Evolutionary conservation across 2,113 vertebrate species (phyloP).

Genomic region (Peromyscus polionotus): DNA sequence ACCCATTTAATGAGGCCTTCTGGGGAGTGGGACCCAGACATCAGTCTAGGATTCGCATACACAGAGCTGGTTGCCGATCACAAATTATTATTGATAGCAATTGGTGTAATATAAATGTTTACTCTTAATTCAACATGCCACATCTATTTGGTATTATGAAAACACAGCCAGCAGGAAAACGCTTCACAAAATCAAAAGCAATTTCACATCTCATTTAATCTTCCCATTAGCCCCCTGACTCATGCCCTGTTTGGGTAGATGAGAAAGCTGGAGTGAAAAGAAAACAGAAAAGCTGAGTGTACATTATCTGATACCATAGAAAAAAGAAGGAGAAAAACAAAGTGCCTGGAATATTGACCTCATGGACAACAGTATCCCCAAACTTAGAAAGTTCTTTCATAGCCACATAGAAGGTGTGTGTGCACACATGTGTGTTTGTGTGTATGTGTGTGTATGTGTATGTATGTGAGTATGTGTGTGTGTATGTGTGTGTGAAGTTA

Average conservation of each 20-base stretch:
- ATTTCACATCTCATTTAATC: slow-evolving; percentile 69
- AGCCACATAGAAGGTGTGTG: background rate
- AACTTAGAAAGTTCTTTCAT: background rate
- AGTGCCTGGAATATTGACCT: background rate
- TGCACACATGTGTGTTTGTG: too few species aligned
- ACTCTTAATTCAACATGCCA: slow-evolving; percentile 29
- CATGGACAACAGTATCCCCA: background rate
- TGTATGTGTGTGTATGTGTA: background rate
- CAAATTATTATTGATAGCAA: slow-evolving; percentile 10
- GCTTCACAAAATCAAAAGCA: slow-evolving; percentile 63
- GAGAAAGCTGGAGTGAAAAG: slow-evolving; percentile 1
- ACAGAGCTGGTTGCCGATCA: background rate
- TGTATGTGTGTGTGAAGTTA: background rate
- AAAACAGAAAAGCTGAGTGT: background rate
- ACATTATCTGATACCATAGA: background rate
- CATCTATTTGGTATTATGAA: slow-evolving; percentile 46
- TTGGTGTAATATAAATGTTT: slow-evolving; percentile 15
- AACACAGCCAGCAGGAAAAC: slow-evolving; percentile 42
- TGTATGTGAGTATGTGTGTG: background rate
- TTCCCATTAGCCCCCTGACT: slow-evolving; percentile 53
- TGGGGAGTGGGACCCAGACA: background rate
- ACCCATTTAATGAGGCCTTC: background rate
- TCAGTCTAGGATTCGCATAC: background rate
- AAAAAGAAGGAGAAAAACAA: background rate
- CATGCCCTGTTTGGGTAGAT: slow-evolving; percentile 12